A percentile compares a stretch with the other conserved stretches of the same genome.
Evolutionary conservation across 30 jellyfish, hydroid and myxozoan species (phyloP).

Genomic region (Turritopsis dohrnii): DNA sequence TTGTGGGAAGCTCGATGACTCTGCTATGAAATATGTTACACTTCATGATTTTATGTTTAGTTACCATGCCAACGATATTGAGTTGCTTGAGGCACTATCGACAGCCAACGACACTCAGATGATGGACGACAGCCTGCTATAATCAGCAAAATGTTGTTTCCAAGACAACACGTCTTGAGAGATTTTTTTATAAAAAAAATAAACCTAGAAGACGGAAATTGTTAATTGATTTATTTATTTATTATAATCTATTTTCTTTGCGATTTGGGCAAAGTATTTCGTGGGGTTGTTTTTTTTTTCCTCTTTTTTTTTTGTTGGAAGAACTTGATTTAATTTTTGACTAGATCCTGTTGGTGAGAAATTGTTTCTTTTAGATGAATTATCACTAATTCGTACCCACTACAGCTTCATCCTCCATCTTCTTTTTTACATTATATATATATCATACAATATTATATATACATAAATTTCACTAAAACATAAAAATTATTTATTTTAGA

Average conservation of each 20-base stretch:
- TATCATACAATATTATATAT: not conserved
- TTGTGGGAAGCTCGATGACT: too few relatives aligned
- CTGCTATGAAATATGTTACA: too few relatives aligned
- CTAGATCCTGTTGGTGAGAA: too few relatives aligned
- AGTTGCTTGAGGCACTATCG: not conserved
- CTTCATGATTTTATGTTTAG: not conserved
- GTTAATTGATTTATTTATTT: not conserved
- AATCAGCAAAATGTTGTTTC: not conserved
- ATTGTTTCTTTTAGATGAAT: not conserved
- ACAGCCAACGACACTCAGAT: not conserved
- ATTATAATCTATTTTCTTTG: not conserved
- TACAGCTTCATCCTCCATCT: not conserved
- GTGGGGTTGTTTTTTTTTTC: too few relatives aligned
- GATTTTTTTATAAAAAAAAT: not conserved
- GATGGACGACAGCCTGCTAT: not conserved
- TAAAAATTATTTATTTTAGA: not conserved
- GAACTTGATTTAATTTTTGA: too few relatives aligned
- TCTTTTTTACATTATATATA: too few relatives aligned
- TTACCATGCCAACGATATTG: conserved; percentile 17
- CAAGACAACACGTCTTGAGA: too few relatives aligned
- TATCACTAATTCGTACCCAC: not conserved
- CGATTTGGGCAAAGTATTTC: too few relatives aligned
- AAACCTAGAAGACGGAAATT: not conserved
- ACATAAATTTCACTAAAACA: not conserved
- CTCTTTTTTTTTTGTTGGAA: too few relatives aligned